phyloP scores from a whole-genome alignment of 2,888 invertebrate species.

The Pristionchus maxplancki region DNA sequence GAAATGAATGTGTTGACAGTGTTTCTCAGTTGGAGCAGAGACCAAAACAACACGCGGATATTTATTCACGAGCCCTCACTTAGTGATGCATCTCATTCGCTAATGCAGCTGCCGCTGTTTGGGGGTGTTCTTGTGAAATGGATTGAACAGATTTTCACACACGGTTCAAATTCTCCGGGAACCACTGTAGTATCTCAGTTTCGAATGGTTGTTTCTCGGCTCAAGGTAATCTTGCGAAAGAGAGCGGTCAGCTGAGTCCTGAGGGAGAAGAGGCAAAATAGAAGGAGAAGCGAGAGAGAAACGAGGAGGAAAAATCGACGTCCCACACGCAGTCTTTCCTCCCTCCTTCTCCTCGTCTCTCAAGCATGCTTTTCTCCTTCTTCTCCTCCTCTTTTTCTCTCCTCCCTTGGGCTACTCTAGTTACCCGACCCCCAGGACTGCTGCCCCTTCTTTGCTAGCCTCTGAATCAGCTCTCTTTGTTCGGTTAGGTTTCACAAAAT shows the following conservation, averaged over 20 bases:
- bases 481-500: not conserved
- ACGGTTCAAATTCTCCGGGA: no score
- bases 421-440: constrained; percentile 16
- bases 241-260: constrained; percentile 23
- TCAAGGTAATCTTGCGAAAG: not conserved
- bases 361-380: not conserved
- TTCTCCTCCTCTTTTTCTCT: not conserved
- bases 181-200: no score
- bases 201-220: not conserved
- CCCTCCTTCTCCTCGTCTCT: not conserved
- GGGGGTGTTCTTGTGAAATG: not conserved
- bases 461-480: not conserved
- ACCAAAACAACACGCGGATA: not conserved
- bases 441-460: not conserved
- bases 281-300: not conserved
- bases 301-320: constrained; percentile 27
- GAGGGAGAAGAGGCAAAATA: not conserved
- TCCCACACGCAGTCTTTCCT: not conserved
- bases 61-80: not conserved
- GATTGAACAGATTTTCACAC: no score
- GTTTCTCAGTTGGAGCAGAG: not conserved
- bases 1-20: not conserved
- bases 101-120: not conserved
- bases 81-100: not conserved
- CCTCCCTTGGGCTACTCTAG: not conserved